These are phyloP conservation scores for Zelostemma sp. DNA, from an alignment of 1,140 invertebrate genomes.

Conservation along the genomic window DNA sequence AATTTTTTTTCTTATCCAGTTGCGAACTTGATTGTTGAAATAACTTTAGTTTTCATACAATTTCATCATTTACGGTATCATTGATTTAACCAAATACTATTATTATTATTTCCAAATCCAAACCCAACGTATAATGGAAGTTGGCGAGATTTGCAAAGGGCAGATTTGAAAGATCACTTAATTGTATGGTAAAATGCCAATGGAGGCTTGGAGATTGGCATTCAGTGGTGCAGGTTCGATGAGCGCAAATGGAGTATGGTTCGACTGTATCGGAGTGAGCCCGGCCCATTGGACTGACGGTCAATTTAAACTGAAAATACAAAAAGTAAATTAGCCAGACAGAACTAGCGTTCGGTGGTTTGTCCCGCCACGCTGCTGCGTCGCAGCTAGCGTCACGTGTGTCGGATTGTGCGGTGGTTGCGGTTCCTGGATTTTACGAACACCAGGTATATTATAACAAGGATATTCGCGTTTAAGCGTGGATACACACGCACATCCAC, in stretches of 20 bases:
- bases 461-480: conserved; percentile 27
- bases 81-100: no score
- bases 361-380: conserved; percentile 59
- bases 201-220: conserved; percentile 55
- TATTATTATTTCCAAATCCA: no score
- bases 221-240: conserved; percentile 56
- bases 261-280: conserved; percentile 28
- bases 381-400: conserved; percentile 58
- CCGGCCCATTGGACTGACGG: conserved; percentile 46
- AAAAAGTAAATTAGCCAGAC: conserved; percentile 69
- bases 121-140: no score
- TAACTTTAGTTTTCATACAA: no score
- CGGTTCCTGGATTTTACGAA: conserved; percentile 63
- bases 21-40: no score
- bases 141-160: no score
- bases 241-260: conserved; percentile 56
- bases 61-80: no score
- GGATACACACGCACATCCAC: not conserved
- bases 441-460: conserved; percentile 61
- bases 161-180: no score
- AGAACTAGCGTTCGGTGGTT: conserved; percentile 67
- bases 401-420: conserved; percentile 61
- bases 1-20: no score
- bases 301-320: conserved; percentile 69
- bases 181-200: no score